These are phyloP conservation scores for Lycaena phlaeas DNA, from an alignment of 2,888 invertebrate genomes.

Conservation along the genomic window DNA sequence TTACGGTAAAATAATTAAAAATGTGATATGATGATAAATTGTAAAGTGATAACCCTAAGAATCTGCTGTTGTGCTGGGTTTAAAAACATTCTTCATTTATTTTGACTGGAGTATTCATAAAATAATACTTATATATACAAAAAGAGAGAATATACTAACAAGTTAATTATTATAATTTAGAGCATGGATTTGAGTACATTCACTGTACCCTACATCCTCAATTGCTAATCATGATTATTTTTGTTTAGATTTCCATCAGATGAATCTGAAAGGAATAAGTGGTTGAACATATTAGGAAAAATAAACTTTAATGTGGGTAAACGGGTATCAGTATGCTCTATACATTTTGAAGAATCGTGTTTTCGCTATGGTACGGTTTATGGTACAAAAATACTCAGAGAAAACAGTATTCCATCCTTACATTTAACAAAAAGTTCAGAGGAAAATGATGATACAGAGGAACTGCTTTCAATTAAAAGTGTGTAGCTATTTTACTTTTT, in stretches of 20 bases:
- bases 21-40: too few species aligned
- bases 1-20: too few species aligned
- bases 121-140: too few species aligned
- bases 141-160: too few species aligned
- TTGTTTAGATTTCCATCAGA: constrained; percentile 7
- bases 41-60: too few species aligned
- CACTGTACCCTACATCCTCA: background rate
- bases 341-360: constrained; percentile 9
- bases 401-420: constrained; percentile 8
- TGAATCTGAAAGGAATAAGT: constrained; percentile 8
- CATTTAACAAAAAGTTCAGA: background rate
- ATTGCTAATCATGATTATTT: background rate
- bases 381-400: constrained; percentile 7
- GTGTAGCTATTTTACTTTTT: too few species aligned
- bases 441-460: background rate
- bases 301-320: constrained; percentile 6
- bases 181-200: too few species aligned
- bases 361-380: constrained; percentile 10
- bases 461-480: too few species aligned
- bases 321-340: constrained; percentile 8
- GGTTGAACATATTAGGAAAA: constrained; percentile 10
- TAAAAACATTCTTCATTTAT: too few species aligned
- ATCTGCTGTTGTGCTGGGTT: too few species aligned
- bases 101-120: too few species aligned
- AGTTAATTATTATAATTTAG: too few species aligned